Evolutionary conservation across 2,797 vertebrate genomes (phyloP), one percentile per base, ranked within the genome.

Genomic region (Acrocephalus scirpaceus): DNA sequence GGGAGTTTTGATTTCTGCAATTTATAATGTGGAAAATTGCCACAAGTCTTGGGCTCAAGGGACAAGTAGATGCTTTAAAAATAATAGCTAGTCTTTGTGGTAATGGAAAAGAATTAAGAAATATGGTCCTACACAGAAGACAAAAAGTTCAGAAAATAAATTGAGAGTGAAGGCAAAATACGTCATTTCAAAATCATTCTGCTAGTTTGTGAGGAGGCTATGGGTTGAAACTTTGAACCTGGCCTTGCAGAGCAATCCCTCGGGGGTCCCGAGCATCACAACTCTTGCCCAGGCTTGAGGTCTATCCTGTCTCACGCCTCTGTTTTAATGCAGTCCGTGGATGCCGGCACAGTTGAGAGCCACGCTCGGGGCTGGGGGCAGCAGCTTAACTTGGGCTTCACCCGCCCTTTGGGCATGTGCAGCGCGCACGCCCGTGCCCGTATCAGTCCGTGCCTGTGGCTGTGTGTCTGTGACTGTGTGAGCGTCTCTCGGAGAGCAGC

Each of bases 201-300:
- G 34, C 13, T 21, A 15, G n/a, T 3, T 25, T 30, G 40, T 54
- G 21, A 74, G 17, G 16, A 40, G 20, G 13, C 9, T 8, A 32
- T 47, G 26, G 32, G 27, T 5, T 9, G 10, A 7, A 36, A 51
- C 27, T 25, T 13, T 38, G 48, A 48, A 67, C 27, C 11, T 9
- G n/a, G 22, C 1, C 1, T 26, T 38, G 7, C 11, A 0, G 2
- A 66, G n/a, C 13, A 29, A 14, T 8, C 30, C 9, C 45, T 32
- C 1, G 2, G 56, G 32, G 11, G 5, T 21, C 7, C 34, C 1
- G 9, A 65, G 42, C 62, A 69, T 11, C n/a, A 5, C 0, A 4
- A 20, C 38, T 23, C 47, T 23, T 6, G 19, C 22, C 30, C 44
- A 53, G 73, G 27, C 32, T 16, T 8, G 61, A 12, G 30, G 19